Conservation (phyloP, 2,797 vertebrate genomes). For the Premnoplex brunnescens region DNA sequence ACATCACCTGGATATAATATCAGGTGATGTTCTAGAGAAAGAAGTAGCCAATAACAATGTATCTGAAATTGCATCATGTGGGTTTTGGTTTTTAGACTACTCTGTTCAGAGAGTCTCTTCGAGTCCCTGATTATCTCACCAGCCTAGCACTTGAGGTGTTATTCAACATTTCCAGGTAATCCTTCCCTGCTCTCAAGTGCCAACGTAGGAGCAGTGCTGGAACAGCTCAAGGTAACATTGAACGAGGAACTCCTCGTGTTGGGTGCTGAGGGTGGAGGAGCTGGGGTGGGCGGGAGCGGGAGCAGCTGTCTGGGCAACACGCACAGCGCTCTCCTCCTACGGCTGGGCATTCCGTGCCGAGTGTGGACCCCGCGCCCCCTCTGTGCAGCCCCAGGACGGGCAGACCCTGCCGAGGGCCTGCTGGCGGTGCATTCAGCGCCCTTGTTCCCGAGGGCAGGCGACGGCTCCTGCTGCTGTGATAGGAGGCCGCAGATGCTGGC, state of each 20-base stretch:
- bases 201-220: background rate
- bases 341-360: background rate
- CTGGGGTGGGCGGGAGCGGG: background rate
- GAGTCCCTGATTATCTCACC: background rate
- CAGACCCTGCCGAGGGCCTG: background rate
- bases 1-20: background rate
- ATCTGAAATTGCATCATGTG: background rate
- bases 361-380: background rate
- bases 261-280: background rate
- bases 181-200: background rate
- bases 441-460: background rate
- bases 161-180: background rate
- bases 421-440: background rate
- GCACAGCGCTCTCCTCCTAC: background rate
- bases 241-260: background rate
- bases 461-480: background rate
- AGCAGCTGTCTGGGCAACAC: background rate
- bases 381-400: rapidly evolving
- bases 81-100: background rate
- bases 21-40: background rate
- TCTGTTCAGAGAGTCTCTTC: background rate
- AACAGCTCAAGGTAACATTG: background rate
- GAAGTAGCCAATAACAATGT: background rate
- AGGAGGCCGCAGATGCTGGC: too few relatives aligned
- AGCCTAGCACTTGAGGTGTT: background rate